Percentiles rank a stretch among this genome's conserved stretches.
Conservation (phyloP, 2,888 invertebrate genomes). For the Athripsodes cinereus region DNA sequence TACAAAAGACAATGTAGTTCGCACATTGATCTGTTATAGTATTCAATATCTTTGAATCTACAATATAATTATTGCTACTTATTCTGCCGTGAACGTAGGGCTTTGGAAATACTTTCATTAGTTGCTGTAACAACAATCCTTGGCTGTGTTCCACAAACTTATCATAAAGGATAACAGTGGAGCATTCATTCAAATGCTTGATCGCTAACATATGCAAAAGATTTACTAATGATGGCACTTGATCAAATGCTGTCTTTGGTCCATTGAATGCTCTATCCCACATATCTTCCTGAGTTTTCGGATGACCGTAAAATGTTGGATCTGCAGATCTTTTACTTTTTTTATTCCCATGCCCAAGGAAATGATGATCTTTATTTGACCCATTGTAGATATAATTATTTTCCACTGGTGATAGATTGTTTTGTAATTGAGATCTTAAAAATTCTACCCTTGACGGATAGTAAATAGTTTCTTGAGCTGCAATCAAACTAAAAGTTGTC, state of each 20-base stretch:
- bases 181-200: constrained; percentile 58
- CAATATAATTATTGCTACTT: constrained; percentile 42
- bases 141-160: constrained; percentile 50
- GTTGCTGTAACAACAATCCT: constrained; percentile 49
- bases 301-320: constrained; percentile 51
- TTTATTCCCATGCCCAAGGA: background rate
- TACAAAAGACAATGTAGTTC: constrained; percentile 62
- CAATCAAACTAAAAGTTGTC: constrained; percentile 15
- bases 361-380: background rate
- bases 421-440: background rate
- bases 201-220: constrained; percentile 55
- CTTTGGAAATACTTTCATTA: constrained; percentile 52
- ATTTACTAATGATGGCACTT: constrained; percentile 53
- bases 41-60: constrained; percentile 42
- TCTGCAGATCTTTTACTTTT: constrained; percentile 40
- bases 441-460: constrained; percentile 34
- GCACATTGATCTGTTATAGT: constrained; percentile 46
- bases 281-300: constrained; percentile 51
- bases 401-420: background rate
- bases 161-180: constrained; percentile 63
- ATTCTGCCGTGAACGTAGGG: constrained; percentile 59
- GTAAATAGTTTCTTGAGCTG: constrained; percentile 36
- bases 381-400: background rate
- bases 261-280: constrained; percentile 49
- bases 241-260: constrained; percentile 39